phyloP scores from a whole-genome alignment of 1,140 invertebrate species.

The Epicauta chinensis region DNA sequence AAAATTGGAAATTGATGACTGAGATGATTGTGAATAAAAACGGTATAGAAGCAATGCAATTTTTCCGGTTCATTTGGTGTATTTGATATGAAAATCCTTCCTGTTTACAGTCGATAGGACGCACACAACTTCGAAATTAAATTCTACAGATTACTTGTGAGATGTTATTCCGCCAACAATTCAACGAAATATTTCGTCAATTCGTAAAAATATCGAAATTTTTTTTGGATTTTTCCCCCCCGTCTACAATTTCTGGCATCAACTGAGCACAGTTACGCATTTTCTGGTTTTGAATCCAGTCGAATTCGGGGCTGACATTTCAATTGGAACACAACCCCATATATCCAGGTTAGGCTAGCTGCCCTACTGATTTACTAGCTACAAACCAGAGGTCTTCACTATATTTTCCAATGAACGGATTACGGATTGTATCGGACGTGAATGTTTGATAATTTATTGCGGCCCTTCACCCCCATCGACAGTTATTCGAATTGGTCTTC shows the following conservation, averaged over 20 bases:
- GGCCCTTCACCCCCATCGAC: slow-evolving; percentile 8
- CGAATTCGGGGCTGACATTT: slow-evolving; percentile 19
- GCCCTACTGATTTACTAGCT: slow-evolving; percentile 25
- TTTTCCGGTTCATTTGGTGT: slow-evolving; percentile 24
- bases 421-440: slow-evolving; percentile 16
- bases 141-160: slow-evolving; percentile 18
- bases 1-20: slow-evolving; percentile 28
- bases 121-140: slow-evolving; percentile 23
- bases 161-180: slow-evolving; percentile 9
- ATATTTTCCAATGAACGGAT: slow-evolving; percentile 27
- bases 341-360: slow-evolving; percentile 25
- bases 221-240: too few species aligned
- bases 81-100: slow-evolving; percentile 24
- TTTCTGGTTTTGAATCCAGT: not conserved
- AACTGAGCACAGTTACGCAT: not conserved
- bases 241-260: too few species aligned
- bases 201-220: too few species aligned
- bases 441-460: slow-evolving; percentile 14
- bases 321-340: slow-evolving; percentile 25
- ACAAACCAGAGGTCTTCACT: slow-evolving; percentile 27
- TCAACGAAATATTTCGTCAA: slow-evolving; percentile 7
- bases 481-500: slow-evolving; percentile 2
- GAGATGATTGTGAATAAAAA: slow-evolving; percentile 4
- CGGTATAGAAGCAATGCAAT: slow-evolving; percentile 24
- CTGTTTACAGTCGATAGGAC: slow-evolving; percentile 25